Percentiles rank a stretch among this genome's conserved stretches.
These are phyloP conservation scores for Alectura lathami DNA, from an alignment of 2,113 vertebrate genomes.

Conservation along the genomic window DNA sequence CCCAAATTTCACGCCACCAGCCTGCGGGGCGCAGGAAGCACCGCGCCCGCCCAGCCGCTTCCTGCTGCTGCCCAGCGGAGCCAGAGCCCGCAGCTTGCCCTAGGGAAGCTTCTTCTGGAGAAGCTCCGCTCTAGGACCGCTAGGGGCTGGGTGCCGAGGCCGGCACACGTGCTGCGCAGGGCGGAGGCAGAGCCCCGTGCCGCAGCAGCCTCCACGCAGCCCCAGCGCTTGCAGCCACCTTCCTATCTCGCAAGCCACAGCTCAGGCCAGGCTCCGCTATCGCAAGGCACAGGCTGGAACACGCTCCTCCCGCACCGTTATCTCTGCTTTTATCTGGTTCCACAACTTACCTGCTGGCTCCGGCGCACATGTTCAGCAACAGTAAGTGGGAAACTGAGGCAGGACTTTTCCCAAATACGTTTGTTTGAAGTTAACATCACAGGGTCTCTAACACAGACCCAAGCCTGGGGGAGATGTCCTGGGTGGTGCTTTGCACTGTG, in stretches of 20 bases:
- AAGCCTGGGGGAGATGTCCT: not conserved
- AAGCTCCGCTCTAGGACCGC: too few species aligned
- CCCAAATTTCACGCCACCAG: not conserved
- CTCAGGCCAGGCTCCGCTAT: not conserved
- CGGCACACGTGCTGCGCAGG: too few species aligned
- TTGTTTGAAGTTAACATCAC: not conserved
- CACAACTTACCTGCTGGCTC: not conserved
- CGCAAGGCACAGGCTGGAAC: too few species aligned
- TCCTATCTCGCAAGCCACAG: not conserved
- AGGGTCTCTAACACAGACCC: not conserved
- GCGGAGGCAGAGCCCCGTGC: too few species aligned
- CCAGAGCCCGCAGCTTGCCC: not conserved
- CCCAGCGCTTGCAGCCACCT: not conserved
- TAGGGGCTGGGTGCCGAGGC: fast-evolving
- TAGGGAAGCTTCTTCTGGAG: not conserved
- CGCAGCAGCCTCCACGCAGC: not conserved
- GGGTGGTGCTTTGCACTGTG: not conserved
- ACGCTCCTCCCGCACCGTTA: not conserved
- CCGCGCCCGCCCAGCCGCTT: not conserved
- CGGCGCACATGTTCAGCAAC: not conserved
- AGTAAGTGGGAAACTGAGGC: not conserved
- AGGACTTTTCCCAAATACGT: not conserved
- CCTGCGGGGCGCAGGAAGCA: not conserved
- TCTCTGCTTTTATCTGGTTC: not conserved
- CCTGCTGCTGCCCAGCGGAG: not conserved